phyloP scores from a whole-genome alignment of 2,797 vertebrate genomes.

The Echeneis naucrates region DNA sequence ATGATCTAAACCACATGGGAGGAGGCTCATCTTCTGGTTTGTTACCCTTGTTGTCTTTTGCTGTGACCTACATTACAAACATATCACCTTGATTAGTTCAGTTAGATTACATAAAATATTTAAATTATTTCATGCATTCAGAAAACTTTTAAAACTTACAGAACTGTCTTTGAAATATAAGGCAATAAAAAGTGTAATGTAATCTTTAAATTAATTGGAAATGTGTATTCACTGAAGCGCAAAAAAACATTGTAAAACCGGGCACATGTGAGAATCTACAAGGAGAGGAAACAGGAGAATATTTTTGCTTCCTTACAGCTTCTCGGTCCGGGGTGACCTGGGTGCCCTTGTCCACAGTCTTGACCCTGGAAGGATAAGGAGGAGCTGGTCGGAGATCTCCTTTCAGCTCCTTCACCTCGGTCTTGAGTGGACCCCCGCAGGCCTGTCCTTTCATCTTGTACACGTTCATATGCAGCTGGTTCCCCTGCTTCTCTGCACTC shows the following conservation, averaged over 20 bases:
- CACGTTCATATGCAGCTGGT: constrained; percentile 94
- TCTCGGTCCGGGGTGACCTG: constrained; percentile 84
- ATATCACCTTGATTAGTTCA: constrained; percentile 11
- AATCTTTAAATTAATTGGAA: background rate
- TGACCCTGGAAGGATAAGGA: constrained; percentile 85
- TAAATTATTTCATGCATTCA: background rate
- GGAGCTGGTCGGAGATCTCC: constrained; percentile 87
- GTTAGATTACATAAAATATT: background rate
- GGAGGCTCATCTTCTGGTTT: constrained; percentile 87
- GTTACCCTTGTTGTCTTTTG: constrained; percentile 82
- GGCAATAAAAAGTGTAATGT: no score
- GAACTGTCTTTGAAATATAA: background rate
- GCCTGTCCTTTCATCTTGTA: constrained; percentile 88
- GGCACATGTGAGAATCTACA: background rate
- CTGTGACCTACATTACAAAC: constrained; percentile 67
- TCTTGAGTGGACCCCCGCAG: constrained; percentile 80
- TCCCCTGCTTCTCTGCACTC: constrained; percentile 94
- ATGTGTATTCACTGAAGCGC: background rate
- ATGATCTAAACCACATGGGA: constrained; percentile 95
- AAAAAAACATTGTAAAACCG: background rate
- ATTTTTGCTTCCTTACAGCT: constrained; percentile 79
- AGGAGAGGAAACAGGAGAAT: background rate
- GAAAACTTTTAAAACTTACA: no score
- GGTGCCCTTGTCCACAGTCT: constrained; percentile 87
- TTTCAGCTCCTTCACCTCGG: constrained; percentile 79